Percentiles rank a stretch among this genome's conserved stretches.
Evolutionary conservation across 2,888 invertebrate genomes (phyloP).

Genomic region (Chalcosyrphus nemorum): DNA sequence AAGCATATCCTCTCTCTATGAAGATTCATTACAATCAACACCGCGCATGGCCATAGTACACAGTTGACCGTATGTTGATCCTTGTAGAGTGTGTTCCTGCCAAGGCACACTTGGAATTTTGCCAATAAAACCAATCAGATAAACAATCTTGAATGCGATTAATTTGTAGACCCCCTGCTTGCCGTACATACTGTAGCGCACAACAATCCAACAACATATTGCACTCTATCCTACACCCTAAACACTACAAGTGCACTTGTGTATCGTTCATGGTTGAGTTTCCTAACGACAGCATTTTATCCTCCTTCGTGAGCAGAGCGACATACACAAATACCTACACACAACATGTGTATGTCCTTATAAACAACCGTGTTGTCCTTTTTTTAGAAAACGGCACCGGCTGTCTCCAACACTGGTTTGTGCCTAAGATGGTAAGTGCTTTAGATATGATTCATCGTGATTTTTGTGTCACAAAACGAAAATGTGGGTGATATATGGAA

Average conservation of each 20-base stretch:
- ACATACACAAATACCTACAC: slow-evolving; percentile 23
- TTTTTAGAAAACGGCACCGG: slow-evolving; percentile 36
- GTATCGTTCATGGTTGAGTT: slow-evolving; percentile 37
- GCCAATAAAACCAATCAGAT: too few relatives aligned
- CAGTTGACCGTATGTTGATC: too few relatives aligned
- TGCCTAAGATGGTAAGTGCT: slow-evolving; percentile 51
- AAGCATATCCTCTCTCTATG: too few relatives aligned
- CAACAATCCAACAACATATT: slow-evolving; percentile 13
- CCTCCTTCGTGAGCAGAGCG: slow-evolving; percentile 1
- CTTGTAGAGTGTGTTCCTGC: too few relatives aligned
- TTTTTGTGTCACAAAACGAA: slow-evolving; percentile 36
- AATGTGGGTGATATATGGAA: not conserved
- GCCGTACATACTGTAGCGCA: slow-evolving; percentile 1
- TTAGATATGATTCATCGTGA: slow-evolving; percentile 67
- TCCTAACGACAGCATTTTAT: slow-evolving; percentile 54
- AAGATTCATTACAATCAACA: too few relatives aligned
- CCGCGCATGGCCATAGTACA: too few relatives aligned
- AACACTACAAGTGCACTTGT: slow-evolving; percentile 54
- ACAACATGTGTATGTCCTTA: not conserved
- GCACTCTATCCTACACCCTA: slow-evolving; percentile 20
- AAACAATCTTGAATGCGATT: too few relatives aligned
- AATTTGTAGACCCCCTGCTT: too few relatives aligned
- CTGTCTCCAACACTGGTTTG: slow-evolving; percentile 38
- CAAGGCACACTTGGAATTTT: too few relatives aligned
- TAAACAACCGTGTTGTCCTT: slow-evolving; percentile 49